A percentile compares a stretch with the other conserved stretches of the same genome.
phyloP scores from a whole-genome alignment of 2,113 vertebrate species.

The Perca flavescens region DNA sequence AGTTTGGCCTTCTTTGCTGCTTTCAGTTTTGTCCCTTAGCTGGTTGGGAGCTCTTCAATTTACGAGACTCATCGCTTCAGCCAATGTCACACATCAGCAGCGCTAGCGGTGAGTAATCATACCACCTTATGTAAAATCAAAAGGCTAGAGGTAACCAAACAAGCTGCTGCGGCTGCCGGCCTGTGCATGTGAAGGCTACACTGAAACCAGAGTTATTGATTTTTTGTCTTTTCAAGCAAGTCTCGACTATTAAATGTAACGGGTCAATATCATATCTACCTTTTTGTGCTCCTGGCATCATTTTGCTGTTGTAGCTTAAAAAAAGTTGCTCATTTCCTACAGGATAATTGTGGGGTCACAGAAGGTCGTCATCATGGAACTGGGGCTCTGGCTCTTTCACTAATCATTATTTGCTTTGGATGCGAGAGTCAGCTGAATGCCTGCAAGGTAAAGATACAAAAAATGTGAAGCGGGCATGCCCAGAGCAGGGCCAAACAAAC shows the following conservation, averaged over 20 bases:
- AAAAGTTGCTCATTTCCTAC: not conserved
- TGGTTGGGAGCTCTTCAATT: not conserved
- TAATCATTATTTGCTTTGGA: conserved; percentile 23
- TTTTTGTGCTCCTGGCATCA: not conserved
- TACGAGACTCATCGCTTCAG: too few species aligned
- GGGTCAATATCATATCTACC: not conserved
- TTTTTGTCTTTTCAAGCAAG: not conserved
- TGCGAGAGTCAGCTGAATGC: conserved; percentile 14
- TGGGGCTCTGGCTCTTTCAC: conserved; percentile 12
- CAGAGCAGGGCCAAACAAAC: conserved; percentile 36
- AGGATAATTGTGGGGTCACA: not conserved
- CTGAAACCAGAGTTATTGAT: not conserved
- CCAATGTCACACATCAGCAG: not conserved
- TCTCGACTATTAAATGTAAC: not conserved
- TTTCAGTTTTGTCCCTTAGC: not conserved
- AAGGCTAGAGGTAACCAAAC: not conserved
- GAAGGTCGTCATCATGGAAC: not conserved
- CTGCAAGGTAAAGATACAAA: conserved; percentile 37
- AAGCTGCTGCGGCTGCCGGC: not conserved
- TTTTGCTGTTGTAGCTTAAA: not conserved
- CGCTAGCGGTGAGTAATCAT: not conserved
- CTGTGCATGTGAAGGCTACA: not conserved
- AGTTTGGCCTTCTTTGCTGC: not conserved
- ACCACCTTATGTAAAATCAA: not conserved
- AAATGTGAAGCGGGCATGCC: conserved; percentile 16